Conservation (phyloP, 2,797 vertebrate species). For the Perodicticus potto region DNA sequence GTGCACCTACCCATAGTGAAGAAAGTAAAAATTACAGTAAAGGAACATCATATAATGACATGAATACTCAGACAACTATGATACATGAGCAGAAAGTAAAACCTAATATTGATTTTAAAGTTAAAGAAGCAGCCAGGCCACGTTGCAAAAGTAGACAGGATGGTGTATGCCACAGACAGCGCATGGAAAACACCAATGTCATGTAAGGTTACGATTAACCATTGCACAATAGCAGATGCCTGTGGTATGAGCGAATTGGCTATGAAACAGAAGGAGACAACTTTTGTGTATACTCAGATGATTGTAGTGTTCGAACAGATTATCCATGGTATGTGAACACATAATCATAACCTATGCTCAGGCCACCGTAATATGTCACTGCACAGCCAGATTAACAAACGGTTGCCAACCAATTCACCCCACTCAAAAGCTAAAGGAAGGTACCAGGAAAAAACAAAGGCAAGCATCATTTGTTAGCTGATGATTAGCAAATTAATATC, state of each 20-base stretch:
- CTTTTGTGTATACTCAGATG: neutral
- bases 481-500: neutral
- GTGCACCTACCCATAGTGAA: neutral
- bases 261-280: neutral
- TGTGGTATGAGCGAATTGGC: neutral
- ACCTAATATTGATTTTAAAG: neutral
- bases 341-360: neutral
- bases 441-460: neutral
- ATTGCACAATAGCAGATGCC: neutral
- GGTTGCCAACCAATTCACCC: neutral
- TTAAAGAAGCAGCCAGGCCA: neutral
- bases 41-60: neutral
- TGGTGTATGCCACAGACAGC: neutral
- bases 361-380: neutral
- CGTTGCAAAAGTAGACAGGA: neutral
- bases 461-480: neutral
- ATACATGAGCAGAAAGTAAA: neutral
- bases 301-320: neutral
- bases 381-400: neutral
- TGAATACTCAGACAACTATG: neutral
- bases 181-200: neutral
- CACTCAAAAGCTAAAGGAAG: slow-evolving; percentile 4
- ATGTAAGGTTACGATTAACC: neutral
- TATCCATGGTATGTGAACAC: neutral
- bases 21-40: neutral